Evolutionary conservation across 2,888 invertebrate genomes (phyloP).

Genomic region (Boloria euphrosyne): DNA sequence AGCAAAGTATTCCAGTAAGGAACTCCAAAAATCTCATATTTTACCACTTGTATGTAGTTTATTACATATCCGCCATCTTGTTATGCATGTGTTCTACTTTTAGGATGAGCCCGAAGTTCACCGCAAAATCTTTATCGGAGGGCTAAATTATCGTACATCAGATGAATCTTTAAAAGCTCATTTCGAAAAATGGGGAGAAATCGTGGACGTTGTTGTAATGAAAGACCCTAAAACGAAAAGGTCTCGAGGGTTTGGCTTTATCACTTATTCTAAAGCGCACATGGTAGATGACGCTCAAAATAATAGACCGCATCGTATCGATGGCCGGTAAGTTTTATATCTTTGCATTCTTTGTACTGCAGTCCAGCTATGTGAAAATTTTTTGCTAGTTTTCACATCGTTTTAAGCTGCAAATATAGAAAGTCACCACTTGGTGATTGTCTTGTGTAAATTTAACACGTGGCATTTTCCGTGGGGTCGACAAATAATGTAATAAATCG

Average conservation of each 20-base stretch:
- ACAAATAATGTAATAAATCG: slow-evolving; percentile 45
- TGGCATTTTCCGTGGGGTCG: slow-evolving; percentile 77
- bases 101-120: slow-evolving; percentile 91
- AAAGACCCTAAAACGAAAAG: slow-evolving; percentile 97
- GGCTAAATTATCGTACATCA: slow-evolving; percentile 95
- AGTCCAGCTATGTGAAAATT: slow-evolving; percentile 74
- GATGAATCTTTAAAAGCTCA: slow-evolving; percentile 96
- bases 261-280: slow-evolving; percentile 95
- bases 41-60: slow-evolving; percentile 9
- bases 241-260: slow-evolving; percentile 98
- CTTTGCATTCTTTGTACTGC: slow-evolving; percentile 47
- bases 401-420: slow-evolving; percentile 71
- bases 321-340: slow-evolving; percentile 85
- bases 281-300: slow-evolving; percentile 98
- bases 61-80: slow-evolving; percentile 71
- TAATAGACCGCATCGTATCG: slow-evolving; percentile 94
- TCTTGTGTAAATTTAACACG: slow-evolving; percentile 55
- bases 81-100: slow-evolving; percentile 65
- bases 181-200: slow-evolving; percentile 98
- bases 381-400: slow-evolving; percentile 64
- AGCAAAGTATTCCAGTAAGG: too few relatives aligned
- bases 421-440: slow-evolving; percentile 75
- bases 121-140: slow-evolving; percentile 97
- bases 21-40: not conserved
- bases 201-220: slow-evolving; percentile 98